Conservation (phyloP, 2,797 vertebrate species). For the Anguilla megastoma region DNA sequence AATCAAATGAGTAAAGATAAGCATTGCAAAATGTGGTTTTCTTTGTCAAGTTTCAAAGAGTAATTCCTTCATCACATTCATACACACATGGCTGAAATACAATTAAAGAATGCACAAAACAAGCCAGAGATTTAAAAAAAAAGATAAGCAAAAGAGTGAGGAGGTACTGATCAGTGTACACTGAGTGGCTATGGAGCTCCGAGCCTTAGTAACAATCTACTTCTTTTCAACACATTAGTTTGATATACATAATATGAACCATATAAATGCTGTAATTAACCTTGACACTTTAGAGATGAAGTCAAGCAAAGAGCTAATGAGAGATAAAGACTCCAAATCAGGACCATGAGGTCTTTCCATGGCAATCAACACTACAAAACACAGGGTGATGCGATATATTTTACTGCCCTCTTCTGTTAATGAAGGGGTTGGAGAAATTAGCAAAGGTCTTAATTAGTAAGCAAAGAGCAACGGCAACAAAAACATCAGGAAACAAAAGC, state of each 20-base stretch:
- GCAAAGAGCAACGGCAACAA: constrained; percentile 8
- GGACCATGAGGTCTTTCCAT: neutral
- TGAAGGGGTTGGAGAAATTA: neutral
- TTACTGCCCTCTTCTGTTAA: neutral
- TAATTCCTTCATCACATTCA: neutral
- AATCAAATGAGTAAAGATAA: neutral
- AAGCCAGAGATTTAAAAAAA: neutral
- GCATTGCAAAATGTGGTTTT: neutral
- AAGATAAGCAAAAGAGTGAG: neutral
- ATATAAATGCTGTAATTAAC: constrained; percentile 12
- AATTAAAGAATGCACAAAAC: neutral
- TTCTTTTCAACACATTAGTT: too few relatives aligned
- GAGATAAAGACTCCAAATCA: neutral
- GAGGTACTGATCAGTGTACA: neutral
- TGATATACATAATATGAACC: constrained; percentile 1
- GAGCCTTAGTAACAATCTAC: neutral
- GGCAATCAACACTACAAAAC: neutral
- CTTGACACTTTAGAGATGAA: neutral
- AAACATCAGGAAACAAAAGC: neutral
- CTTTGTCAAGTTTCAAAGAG: neutral
- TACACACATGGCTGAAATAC: neutral
- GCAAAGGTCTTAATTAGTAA: constrained; percentile 20
- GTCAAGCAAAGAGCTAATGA: neutral
- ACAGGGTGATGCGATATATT: neutral
- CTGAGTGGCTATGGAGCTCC: neutral